Conservation (phyloP, 30 jellyfish, hydroid and myxozoan genomes). For the Hydractinia symbiolongicarpus region DNA sequence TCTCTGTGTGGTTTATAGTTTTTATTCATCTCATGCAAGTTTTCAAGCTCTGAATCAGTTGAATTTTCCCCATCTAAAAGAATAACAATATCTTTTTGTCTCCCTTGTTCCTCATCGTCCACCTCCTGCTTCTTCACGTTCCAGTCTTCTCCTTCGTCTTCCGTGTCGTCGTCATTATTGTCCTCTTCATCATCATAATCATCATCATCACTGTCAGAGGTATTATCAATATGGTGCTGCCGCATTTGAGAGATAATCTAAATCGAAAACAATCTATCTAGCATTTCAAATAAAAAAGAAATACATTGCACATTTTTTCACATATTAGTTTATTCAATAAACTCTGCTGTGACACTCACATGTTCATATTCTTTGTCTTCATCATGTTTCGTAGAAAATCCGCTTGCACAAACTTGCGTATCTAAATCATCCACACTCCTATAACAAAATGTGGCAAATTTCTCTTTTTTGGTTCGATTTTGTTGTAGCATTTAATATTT, state of each 20-base stretch:
- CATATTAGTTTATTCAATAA: too few relatives aligned
- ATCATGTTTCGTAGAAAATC: too few relatives aligned
- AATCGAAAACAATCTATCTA: neutral
- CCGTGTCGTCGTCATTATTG: neutral
- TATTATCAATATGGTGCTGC: slow-evolving; percentile 9
- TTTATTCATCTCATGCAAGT: slow-evolving; percentile 37
- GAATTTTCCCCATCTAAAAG: neutral
- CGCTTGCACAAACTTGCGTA: too few relatives aligned
- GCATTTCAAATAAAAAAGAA: neutral
- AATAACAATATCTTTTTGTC: neutral
- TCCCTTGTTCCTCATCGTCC: slow-evolving; percentile 23
- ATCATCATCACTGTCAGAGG: slow-evolving; percentile 3
- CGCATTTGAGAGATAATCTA: slow-evolving; percentile 26
- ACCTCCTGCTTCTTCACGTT: slow-evolving; percentile 23
- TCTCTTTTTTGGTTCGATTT: too few relatives aligned
- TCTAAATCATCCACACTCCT: too few relatives aligned
- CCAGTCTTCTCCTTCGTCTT: neutral
- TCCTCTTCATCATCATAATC: too few relatives aligned
- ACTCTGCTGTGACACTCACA: too few relatives aligned
- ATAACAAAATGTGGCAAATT: too few relatives aligned
- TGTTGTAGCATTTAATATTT: too few relatives aligned
- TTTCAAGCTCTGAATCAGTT: slow-evolving; percentile 46
- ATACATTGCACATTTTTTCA: slow-evolving; percentile 5
- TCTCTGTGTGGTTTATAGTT: slow-evolving; percentile 68
- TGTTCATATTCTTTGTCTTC: too few relatives aligned